Base-by-base conservation (phyloP, 1,140 invertebrate species). In the Sycobia sp. region DNA sequence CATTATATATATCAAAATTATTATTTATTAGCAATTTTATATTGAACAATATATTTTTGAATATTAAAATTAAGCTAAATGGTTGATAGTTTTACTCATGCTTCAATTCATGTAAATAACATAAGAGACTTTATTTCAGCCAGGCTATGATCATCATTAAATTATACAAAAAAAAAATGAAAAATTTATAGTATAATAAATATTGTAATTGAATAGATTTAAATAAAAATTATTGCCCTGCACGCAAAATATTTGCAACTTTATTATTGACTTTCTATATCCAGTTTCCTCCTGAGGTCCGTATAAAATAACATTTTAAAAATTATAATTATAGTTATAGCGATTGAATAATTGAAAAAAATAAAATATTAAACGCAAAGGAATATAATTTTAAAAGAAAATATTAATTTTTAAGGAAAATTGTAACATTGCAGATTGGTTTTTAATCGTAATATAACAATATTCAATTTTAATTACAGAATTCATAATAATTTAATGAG, bases 191-290 rank as follows among this genome's bases (percentile, higher is more conserved):
- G 20, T 54, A 44, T 51, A 51, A 60, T 51, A 8, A 47, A 13
- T 36, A 44, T 54, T 62, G 51, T 62, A 62, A 34, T 46, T 54
- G 34, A 55, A 29, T 55, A 62, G 36, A 66, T 50, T 61, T 53
- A 62, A 66, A 66, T 64, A 64, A 64, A 64, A 7, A 41, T 56
- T 55, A 47, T 29, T 61, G 29, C 16, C 32, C 43, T 54, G 39
- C 32, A 47, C 27, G 46, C 5, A n/a, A 11, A 50, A 34, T 50
- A n/a, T 34, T 11, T 14, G 2, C 13, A 18, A 50, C 29, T 43
- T 43, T 5, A 4, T 43, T 43, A 4, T 18, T 20, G n/a, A 18
- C 41, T n/a, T n/a, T n/a, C n/a, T n/a, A n/a, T n/a, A n/a, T n/a
- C n/a, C n/a, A n/a, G n/a, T n/a, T n/a, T n/a, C n/a, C n/a, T n/a